Percentiles rank a stretch among this genome's conserved stretches.
Evolutionary conservation across 2,888 invertebrate species (phyloP).

Genomic region (Idaea straminata): DNA sequence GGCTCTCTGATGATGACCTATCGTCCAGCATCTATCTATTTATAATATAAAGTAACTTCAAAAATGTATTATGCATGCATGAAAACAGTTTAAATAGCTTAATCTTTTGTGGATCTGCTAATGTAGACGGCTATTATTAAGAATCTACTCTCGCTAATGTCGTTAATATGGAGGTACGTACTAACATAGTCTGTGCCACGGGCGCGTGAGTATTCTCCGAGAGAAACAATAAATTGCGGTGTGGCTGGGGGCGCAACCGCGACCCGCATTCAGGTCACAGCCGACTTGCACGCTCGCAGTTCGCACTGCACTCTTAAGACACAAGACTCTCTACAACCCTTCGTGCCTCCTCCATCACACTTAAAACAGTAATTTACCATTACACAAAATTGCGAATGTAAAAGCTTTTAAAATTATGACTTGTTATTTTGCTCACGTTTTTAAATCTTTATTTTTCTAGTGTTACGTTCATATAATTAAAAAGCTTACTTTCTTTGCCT

Average conservation of each 20-base stretch:
- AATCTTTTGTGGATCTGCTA: too few species aligned
- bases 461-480: constrained; percentile 2
- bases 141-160: constrained; percentile 30
- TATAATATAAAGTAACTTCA: too few species aligned
- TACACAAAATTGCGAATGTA: constrained; percentile 35
- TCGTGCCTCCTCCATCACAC: constrained; percentile 42
- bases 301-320: constrained; percentile 25
- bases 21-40: too few species aligned
- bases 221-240: constrained; percentile 67
- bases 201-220: constrained; percentile 41
- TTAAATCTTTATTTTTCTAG: constrained; percentile 25
- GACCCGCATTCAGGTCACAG: constrained; percentile 59
- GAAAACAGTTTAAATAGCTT: too few species aligned
- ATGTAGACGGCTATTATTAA: constrained; percentile 6
- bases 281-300: constrained; percentile 18
- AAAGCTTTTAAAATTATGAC: constrained; percentile 36
- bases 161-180: constrained; percentile 34
- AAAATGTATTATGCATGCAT: too few species aligned
- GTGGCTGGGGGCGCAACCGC: constrained; percentile 37
- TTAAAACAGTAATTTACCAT: constrained; percentile 41
- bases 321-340: constrained; percentile 28
- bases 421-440: constrained; percentile 32
- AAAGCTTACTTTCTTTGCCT: constrained; percentile 16
- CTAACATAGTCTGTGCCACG: constrained; percentile 11
- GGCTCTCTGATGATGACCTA: too few species aligned